A percentile compares a stretch with the other conserved stretches of the same genome.
phyloP scores from a whole-genome alignment of 2,113 vertebrate genomes.

The Notothenia coriiceps region DNA sequence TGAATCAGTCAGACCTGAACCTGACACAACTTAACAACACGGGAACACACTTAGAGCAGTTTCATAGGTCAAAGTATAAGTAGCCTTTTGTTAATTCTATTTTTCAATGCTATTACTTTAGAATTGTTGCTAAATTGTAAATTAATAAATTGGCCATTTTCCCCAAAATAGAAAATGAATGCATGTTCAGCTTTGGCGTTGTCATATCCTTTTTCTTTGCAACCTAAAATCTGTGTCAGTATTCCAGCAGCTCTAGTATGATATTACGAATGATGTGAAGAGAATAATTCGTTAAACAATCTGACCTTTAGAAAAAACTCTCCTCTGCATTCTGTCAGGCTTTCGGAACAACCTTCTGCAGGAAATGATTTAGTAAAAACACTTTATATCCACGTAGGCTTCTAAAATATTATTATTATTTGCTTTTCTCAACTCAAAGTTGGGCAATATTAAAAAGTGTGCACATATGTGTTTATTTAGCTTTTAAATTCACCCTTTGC shows the following conservation, averaged over 20 bases:
- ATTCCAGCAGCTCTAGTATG: background rate
- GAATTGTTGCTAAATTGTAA: background rate
- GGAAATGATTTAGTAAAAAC: background rate
- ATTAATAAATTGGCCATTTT: background rate
- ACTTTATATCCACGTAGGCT: background rate
- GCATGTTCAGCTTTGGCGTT: background rate
- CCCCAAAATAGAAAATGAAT: background rate
- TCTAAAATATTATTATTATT: background rate
- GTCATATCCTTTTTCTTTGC: background rate
- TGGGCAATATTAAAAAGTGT: background rate
- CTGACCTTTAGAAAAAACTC: background rate
- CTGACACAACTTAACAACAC: background rate
- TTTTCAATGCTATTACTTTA: background rate
- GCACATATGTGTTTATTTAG: background rate
- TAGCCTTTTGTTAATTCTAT: background rate
- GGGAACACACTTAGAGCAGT: background rate
- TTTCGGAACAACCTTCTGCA: background rate
- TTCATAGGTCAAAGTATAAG: background rate
- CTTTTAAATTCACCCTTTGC: background rate
- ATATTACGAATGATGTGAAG: constrained; percentile 1
- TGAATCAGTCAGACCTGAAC: background rate
- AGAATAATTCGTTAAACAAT: background rate
- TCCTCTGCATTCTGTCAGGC: background rate
- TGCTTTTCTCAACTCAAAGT: too few species aligned
- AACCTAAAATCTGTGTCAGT: background rate